Percentiles rank a stretch among this genome's conserved stretches.
phyloP scores from a whole-genome alignment of 2,888 invertebrate species.

The Anticlea derivata region DNA sequence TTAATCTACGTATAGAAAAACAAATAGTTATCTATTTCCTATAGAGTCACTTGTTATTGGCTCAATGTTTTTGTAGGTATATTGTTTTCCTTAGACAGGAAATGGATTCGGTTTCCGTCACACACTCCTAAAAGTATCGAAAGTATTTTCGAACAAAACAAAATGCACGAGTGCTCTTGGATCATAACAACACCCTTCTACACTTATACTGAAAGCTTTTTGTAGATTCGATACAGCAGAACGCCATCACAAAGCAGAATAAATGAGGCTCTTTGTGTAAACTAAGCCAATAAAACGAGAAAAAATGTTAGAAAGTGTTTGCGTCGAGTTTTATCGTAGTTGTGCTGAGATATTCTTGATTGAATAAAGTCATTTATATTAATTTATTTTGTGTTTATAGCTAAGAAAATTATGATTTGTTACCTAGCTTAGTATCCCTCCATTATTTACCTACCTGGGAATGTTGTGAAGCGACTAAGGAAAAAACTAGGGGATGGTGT shows the following conservation, averaged over 20 bases:
- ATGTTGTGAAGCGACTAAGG: too few relatives aligned
- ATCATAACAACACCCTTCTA: constrained; percentile 14
- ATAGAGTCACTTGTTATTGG: neutral
- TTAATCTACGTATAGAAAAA: neutral
- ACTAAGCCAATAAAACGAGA: constrained; percentile 34
- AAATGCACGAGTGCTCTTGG: constrained; percentile 11
- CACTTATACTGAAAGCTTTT: constrained; percentile 37
- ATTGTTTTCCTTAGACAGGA: constrained; percentile 2
- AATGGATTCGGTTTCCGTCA: constrained; percentile 11
- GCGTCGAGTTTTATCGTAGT: neutral
- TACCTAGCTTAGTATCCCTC: too few relatives aligned
- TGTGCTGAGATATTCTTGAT: neutral
- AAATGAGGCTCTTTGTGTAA: constrained; percentile 31
- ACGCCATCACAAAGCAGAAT: constrained; percentile 37
- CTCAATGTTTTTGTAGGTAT: neutral
- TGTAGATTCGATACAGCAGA: constrained; percentile 35
- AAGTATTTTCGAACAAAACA: constrained; percentile 12
- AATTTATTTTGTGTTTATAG: too few relatives aligned
- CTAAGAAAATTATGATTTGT: too few relatives aligned
- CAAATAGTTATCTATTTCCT: neutral
- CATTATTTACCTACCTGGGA: too few relatives aligned
- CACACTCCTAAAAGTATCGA: constrained; percentile 9
- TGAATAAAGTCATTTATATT: neutral
- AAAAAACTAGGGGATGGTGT: too few relatives aligned
- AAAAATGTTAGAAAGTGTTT: constrained; percentile 11